Base-by-base conservation (phyloP, 2,888 invertebrate genomes). In the Melikaiella ostensackeni region DNA sequence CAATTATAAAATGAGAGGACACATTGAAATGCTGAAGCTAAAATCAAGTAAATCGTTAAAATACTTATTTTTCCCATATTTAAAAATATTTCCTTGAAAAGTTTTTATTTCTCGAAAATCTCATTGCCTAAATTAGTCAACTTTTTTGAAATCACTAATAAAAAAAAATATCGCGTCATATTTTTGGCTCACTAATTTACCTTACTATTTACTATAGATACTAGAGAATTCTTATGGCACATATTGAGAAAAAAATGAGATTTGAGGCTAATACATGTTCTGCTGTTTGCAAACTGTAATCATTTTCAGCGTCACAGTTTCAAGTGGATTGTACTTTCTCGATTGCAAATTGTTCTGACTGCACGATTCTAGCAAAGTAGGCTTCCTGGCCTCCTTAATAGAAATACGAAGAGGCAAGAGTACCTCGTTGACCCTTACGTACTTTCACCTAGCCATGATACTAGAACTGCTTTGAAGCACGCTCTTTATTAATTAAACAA, bases 401-500 rank as follows among this genome's bases (percentile, higher is more conserved):
- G 66, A 70, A 70, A 42, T 42, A 19, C 27, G 46, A 46, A 70
- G 66, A 70, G 27, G 66, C 46, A 70, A 70, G 30, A 70, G 70
- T 70, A 27, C 50, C 70, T 46, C 30, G 27, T 50, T 70, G 70
- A 70, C 70, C 70, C 70, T 70, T 30, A 46, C n/a, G 70, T 70
- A 70, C 70, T 70, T 70, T 70, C 70, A 70, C 70, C 70, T 70
- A 27, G 19, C 70, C 13, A n/a, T 33, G 70, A 70, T 50, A 50
- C 21, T 57, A 50, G 11, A 42, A 50, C 21, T 33, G 19, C 24
- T 11, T 55, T 30, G 13, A 46, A 27, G 27, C 57, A 74, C 16
- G 57, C 21, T 33, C 33, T 59, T 61, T 13, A 59, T n/a, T 30
- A 21, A 59, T 30, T 61, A 35, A 57, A 57, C 1, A 33, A 63